Percentiles rank a stretch among this genome's conserved stretches.
Conservation (phyloP, 1,140 invertebrate species). For the Camponotus vicinus region DNA sequence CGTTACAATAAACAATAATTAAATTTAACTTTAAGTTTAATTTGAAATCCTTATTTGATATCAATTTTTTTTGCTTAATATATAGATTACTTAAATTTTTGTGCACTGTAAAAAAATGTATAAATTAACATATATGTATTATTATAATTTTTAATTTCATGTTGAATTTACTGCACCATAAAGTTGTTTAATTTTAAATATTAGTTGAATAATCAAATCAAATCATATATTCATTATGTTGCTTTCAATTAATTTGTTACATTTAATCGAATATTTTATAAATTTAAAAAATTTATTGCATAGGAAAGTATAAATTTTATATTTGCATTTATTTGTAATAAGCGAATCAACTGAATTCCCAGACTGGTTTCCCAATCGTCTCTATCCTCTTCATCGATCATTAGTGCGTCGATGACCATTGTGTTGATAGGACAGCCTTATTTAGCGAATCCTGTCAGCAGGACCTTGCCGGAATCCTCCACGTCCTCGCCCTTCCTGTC, state of each 20-base stretch:
- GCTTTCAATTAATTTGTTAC: neutral
- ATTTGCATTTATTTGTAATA: slow-evolving; percentile 14
- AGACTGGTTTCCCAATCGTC: slow-evolving; percentile 6
- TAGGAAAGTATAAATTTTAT: neutral
- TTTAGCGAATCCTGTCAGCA: slow-evolving; percentile 65
- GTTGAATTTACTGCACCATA: neutral
- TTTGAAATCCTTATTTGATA: neutral
- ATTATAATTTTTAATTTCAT: neutral
- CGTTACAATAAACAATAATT: no score
- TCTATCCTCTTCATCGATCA: slow-evolving; percentile 41
- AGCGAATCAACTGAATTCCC: neutral
- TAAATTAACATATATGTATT: no score
- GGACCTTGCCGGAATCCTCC: slow-evolving; percentile 39
- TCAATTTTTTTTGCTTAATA: neutral
- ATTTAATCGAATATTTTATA: no score
- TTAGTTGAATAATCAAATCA: neutral
- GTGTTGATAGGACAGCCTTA: slow-evolving; percentile 55
- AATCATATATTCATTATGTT: neutral
- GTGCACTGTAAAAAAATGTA: no score
- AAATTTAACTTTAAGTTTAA: no score
- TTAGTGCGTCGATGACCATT: slow-evolving; percentile 49
- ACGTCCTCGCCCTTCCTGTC: slow-evolving; percentile 17
- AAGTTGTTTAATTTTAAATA: slow-evolving; percentile 4
- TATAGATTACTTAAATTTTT: slow-evolving; percentile 7
- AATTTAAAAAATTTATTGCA: neutral